Conservation (phyloP, 37 sponge, comb jelly and placozoan genomes). For the Oopsacas minuta region DNA sequence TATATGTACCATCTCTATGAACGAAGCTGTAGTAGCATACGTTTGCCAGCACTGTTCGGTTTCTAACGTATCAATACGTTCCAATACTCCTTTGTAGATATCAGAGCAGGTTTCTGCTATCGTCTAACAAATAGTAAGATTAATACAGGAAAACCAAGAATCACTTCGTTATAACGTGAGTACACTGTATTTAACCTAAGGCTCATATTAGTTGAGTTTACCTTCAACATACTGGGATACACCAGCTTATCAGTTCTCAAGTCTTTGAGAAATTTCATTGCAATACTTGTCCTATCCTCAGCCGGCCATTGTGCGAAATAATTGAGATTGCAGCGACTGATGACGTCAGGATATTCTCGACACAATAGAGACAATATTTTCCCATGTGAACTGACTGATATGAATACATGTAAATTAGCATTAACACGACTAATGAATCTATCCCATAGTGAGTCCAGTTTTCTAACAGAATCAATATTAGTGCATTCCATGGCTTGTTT, state of each 20-base stretch:
- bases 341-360: constrained; percentile 32
- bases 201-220: neutral
- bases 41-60: neutral
- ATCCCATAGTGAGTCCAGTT: neutral
- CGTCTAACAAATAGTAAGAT: neutral
- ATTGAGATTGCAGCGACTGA: constrained; percentile 33
- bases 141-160: neutral
- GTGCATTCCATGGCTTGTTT: neutral
- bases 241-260: neutral
- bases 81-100: neutral
- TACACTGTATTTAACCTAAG: neutral
- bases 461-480: neutral
- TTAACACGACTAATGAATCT: neutral
- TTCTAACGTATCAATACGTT: neutral
- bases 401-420: constrained; percentile 32
- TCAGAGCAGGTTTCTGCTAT: neutral
- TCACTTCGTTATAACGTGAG: neutral
- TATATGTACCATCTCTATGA: neutral
- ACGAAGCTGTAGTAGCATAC: neutral
- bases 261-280: constrained; percentile 27
- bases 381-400: constrained; percentile 36
- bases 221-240: neutral
- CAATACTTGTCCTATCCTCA: constrained; percentile 35
- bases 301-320: constrained; percentile 51
- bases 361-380: constrained; percentile 18